These are phyloP conservation scores for Caenorhabditis sp. DNA, from an alignment of 2,888 invertebrate genomes.

Conservation along the genomic window DNA sequence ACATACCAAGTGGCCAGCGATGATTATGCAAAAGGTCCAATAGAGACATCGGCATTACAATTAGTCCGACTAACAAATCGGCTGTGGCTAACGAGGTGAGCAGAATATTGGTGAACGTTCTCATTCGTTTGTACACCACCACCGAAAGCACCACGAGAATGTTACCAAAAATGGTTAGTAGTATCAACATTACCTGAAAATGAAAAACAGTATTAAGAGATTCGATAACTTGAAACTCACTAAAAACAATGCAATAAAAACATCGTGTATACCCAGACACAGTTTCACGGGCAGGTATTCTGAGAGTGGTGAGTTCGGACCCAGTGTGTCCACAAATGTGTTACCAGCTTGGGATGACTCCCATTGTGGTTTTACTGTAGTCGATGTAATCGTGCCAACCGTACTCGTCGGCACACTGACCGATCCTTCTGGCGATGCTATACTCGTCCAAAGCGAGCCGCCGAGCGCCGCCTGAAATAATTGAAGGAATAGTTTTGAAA, in stretches of 20 bases:
- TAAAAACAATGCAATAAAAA: conserved; percentile 79
- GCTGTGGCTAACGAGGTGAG: conserved; percentile 84
- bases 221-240: conserved; percentile 14
- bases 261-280: conserved; percentile 80
- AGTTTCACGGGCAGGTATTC: conserved; percentile 63
- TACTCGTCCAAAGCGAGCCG: conserved; percentile 66
- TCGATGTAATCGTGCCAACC: conserved; percentile 38
- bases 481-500: conserved; percentile 1
- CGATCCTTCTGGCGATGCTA: conserved; percentile 59
- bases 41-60: conserved; percentile 84
- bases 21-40: conserved; percentile 83
- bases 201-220: not conserved
- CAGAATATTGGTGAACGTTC: conserved; percentile 84
- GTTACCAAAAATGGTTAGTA: conserved; percentile 83
- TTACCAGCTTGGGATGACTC: conserved; percentile 7
- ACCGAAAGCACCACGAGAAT: conserved; percentile 84
- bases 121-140: conserved; percentile 84
- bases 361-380: conserved; percentile 23
- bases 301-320: conserved; percentile 39
- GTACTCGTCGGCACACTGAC: conserved; percentile 42
- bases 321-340: conserved; percentile 45
- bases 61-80: conserved; percentile 83
- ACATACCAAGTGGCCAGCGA: conserved; percentile 81
- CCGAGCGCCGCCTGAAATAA: conserved; percentile 68
- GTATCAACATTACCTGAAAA: conserved; percentile 80